Conservation (phyloP, 92 coral and sea anemone species). For the Palythoa caribaeorum region DNA sequence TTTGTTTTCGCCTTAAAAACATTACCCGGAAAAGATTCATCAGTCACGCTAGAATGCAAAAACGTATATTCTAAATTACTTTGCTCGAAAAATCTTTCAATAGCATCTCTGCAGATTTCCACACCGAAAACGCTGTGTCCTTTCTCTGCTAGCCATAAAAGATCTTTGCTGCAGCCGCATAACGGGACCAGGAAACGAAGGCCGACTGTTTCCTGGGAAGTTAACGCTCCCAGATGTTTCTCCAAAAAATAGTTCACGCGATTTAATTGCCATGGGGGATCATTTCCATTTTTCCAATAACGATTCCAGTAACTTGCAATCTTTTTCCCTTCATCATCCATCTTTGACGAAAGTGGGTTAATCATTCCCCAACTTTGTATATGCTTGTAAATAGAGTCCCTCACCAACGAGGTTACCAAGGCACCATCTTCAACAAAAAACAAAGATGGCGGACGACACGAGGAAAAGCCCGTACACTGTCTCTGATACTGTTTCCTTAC, state of each 20-base stretch:
- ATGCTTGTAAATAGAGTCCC: constrained; percentile 5
- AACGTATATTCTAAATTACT: constrained; percentile 59
- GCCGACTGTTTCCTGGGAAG: too few species aligned
- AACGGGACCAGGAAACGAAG: constrained; percentile 72
- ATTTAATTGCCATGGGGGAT: constrained; percentile 22
- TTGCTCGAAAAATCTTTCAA: constrained; percentile 70
- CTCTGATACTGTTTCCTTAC: constrained; percentile 10
- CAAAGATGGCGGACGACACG: constrained; percentile 29
- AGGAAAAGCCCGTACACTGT: background rate
- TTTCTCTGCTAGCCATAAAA: constrained; percentile 81
- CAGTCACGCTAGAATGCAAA: constrained; percentile 18
- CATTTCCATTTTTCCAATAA: constrained; percentile 17
- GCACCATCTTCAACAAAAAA: constrained; percentile 20
- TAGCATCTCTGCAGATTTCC: constrained; percentile 63
- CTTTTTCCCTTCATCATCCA: constrained; percentile 9
- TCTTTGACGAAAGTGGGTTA: too few species aligned
- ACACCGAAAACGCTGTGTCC: constrained; percentile 81
- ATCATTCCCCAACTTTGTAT: background rate
- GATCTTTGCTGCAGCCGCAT: constrained; percentile 76
- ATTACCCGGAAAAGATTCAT: background rate
- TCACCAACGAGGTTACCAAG: constrained; percentile 43
- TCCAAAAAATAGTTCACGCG: constrained; percentile 13
- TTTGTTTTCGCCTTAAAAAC: constrained; percentile 53
- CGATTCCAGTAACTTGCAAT: constrained; percentile 12
- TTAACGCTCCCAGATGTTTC: background rate